A percentile compares a stretch with the other conserved stretches of the same genome.
phyloP scores from a whole-genome alignment of 2,113 vertebrate genomes.

The Tiliqua scincoides region DNA sequence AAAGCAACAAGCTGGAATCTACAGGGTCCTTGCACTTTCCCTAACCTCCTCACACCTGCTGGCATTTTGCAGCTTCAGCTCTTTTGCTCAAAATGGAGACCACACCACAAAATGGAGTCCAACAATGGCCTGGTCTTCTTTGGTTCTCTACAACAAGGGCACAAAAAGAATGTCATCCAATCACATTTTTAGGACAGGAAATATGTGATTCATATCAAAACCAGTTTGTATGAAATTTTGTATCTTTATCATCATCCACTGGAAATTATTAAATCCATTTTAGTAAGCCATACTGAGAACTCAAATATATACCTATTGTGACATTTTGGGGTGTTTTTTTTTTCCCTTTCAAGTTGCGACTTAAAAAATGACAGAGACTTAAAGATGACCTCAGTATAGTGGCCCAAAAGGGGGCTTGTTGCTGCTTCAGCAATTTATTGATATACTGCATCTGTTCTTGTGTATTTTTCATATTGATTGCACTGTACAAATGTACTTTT shows the following conservation, averaged over 20 bases:
- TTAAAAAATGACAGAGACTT: conserved; percentile 4
- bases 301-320: conserved; percentile 31
- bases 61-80: no score
- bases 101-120: no score
- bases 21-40: no score
- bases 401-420: conserved; percentile 2
- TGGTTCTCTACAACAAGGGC: not conserved
- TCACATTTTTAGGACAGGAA: not conserved
- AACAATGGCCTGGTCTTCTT: no score
- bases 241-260: conserved; percentile 17
- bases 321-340: not conserved
- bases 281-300: conserved; percentile 58
- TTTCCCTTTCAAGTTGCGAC: conserved; percentile 32
- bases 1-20: no score
- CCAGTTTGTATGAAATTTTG: not conserved
- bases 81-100: no score
- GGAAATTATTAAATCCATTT: conserved; percentile 5
- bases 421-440: not conserved
- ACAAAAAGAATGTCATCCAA: not conserved
- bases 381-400: conserved; percentile 21
- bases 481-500: conserved; percentile 26
- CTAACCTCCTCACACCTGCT: no score
- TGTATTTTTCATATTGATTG: not conserved
- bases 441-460: not conserved
- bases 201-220: conserved; percentile 44